phyloP scores from a whole-genome alignment of 2,113 vertebrate species.

The Labeo rohita region DNA sequence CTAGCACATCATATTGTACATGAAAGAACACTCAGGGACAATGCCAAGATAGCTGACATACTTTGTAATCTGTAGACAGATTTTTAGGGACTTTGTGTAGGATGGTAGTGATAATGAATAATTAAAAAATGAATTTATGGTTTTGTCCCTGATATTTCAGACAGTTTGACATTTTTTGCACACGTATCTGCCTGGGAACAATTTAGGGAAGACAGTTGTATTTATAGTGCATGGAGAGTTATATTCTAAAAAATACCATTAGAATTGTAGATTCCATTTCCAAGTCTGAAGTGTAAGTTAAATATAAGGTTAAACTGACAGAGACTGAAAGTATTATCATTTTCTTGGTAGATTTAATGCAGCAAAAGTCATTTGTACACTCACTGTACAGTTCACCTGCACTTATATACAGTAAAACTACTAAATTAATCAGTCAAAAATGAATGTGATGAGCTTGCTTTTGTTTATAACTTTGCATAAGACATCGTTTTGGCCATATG shows the following conservation, averaged over 20 bases:
- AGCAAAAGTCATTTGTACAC: neutral
- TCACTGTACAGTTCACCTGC: neutral
- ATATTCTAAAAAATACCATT: neutral
- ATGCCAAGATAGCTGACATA: too few relatives aligned
- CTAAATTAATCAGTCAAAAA: neutral
- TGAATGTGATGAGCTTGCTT: neutral
- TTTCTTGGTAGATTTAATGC: neutral
- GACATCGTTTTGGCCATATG: constrained; percentile 2
- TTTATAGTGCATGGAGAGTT: too few relatives aligned
- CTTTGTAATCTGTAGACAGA: neutral
- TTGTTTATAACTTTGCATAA: constrained; percentile 10
- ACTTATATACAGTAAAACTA: neutral
- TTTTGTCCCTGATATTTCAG: neutral
- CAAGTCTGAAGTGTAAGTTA: neutral
- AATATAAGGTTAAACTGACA: neutral
- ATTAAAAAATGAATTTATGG: neutral
- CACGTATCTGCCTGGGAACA: neutral
- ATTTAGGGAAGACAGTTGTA: neutral
- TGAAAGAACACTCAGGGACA: too few relatives aligned
- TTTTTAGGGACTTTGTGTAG: neutral
- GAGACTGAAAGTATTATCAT: neutral
- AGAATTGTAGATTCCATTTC: neutral
- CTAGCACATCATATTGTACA: too few relatives aligned
- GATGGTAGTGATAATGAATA: neutral
- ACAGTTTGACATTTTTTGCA: neutral